Evolutionary conservation across 1,140 invertebrate genomes (phyloP), one percentile per base, ranked within the genome.

Genomic region (Eriocheir sinensis): DNA sequence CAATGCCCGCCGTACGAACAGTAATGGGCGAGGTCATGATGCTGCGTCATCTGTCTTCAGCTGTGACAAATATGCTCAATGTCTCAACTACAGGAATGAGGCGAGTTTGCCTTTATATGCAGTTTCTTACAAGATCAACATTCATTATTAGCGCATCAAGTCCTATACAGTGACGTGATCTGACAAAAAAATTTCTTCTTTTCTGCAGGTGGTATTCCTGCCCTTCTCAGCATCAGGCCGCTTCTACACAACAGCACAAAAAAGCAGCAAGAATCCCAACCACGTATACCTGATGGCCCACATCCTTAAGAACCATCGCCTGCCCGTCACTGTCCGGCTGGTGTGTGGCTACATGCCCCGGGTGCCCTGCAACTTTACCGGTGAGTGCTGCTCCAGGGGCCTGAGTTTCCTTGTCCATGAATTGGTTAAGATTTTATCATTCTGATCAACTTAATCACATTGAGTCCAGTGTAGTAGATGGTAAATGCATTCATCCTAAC

Each of bases 231-330:
- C 96, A 21, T 96, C 96, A 80, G 97, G 97, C 30, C 96, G 96
- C 32, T 97, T 97, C 95, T 97, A 97, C 90, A 96, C 96, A 27
- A 96, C 96, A 40, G 96, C 96, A n/a, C 96, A 96, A 17, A 91
- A 93, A 81, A 79, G 95, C 36, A 96, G 96, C 53, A 95, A 96
- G 91, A 96, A 96, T 83, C 95, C 96, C 9, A 96, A 96, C 95
- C 96, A 96, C 48, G 96, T 97, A 21, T 96, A 96, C 93, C 95
- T 96, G 32, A 95, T 96, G 72, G 96, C 96, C 12, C 96, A 96
- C 86, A 95, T 97, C 15, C 95, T 97, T 3, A 96, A 96, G 60
- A 95, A 96, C 80, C 94, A 96, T 15, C 91, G 96, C 91, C 88
- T 96, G 44, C 97, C 97, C n/a, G 21, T 96, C 30, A 96, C 96